phyloP scores from a whole-genome alignment of 2,888 invertebrate species.

The Lasioglossum calceatum region DNA sequence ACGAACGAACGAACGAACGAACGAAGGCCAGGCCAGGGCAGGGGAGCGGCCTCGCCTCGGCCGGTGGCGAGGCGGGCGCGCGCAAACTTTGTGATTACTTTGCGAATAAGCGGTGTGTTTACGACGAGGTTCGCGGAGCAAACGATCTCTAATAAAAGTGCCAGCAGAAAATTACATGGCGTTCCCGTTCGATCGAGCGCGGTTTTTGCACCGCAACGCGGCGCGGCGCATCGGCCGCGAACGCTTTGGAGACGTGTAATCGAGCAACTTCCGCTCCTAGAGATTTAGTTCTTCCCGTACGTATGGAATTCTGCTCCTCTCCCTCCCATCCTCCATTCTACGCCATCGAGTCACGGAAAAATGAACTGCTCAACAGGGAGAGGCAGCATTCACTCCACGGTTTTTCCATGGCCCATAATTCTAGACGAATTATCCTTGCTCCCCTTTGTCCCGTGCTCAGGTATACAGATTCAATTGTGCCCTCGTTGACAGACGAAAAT shows the following conservation, averaged over 20 bases:
- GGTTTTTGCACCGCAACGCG: constrained; percentile 10
- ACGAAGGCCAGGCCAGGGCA: background rate
- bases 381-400: constrained; percentile 16
- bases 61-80: background rate
- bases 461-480: constrained; percentile 69
- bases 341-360: background rate
- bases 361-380: background rate
- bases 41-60: background rate
- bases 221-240: background rate
- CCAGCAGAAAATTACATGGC: constrained; percentile 6
- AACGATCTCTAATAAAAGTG: constrained; percentile 20
- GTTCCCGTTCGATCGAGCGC: constrained; percentile 15
- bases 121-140: constrained; percentile 14
- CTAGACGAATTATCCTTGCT: constrained; percentile 32
- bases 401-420: constrained; percentile 24
- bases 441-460: constrained; percentile 44
- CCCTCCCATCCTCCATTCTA: background rate
- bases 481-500: constrained; percentile 57
- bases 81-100: constrained; percentile 37
- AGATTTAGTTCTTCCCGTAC: constrained; percentile 15
- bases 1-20: too few species aligned
- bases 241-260: constrained; percentile 23
- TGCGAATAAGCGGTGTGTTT: constrained; percentile 33
- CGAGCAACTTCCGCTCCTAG: constrained; percentile 27
- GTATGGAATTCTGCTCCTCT: background rate